Evolutionary conservation across 1,140 invertebrate species (phyloP).

Genomic region (Vollenhovia emeryi): DNA sequence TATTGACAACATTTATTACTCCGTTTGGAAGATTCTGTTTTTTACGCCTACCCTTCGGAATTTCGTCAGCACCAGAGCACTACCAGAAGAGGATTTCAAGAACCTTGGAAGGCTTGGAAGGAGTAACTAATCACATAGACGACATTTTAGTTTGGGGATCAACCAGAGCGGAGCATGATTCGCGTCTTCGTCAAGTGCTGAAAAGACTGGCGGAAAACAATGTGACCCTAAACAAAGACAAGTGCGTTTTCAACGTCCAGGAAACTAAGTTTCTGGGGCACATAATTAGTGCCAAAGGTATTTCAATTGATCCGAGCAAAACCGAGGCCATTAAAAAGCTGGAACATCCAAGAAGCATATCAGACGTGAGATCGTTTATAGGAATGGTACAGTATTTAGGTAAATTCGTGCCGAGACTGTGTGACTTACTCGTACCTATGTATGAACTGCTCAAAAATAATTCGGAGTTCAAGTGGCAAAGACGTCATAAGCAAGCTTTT

Average conservation of each 20-base stretch:
- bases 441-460: constrained; percentile 37
- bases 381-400: constrained; percentile 54
- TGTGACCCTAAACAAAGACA: background rate
- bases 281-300: constrained; percentile 15
- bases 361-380: constrained; percentile 45
- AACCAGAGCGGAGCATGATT: background rate
- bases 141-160: background rate
- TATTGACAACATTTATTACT: background rate
- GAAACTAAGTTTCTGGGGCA: constrained; percentile 31
- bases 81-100: background rate
- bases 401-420: constrained; percentile 50
- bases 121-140: background rate
- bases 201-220: background rate
- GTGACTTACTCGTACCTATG: background rate
- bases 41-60: background rate
- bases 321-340: constrained; percentile 50
- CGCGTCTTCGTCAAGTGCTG: background rate
- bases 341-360: constrained; percentile 39
- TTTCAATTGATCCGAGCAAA: constrained; percentile 21
- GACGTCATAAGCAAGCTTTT: constrained; percentile 42
- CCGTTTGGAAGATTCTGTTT: background rate
- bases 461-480: background rate
- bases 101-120: background rate
- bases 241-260: constrained; percentile 9
- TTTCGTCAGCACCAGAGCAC: background rate